These are phyloP conservation scores for Mobula hypostoma DNA, from an alignment of 2,113 vertebrate species.

Conservation along the genomic window DNA sequence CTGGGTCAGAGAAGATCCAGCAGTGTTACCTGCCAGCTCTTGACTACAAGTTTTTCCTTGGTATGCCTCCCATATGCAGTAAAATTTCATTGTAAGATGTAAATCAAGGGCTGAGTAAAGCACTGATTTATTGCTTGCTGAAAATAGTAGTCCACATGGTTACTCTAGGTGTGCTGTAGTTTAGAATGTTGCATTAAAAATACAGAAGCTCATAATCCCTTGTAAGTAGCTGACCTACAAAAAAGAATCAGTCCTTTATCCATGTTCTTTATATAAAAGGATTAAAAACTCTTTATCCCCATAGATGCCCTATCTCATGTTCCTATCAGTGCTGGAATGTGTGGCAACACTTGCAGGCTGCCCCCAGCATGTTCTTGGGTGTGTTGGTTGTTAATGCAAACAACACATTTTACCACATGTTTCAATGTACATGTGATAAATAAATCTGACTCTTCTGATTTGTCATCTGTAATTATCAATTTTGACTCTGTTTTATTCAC, in stretches of 20 bases:
- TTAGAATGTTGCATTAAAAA: slow-evolving; percentile 2
- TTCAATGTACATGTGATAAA: too few relatives aligned
- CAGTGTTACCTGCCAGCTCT: neutral
- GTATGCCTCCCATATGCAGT: neutral
- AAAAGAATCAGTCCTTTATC: neutral
- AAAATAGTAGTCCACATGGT: slow-evolving; percentile 1
- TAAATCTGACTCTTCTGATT: neutral
- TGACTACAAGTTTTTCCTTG: neutral
- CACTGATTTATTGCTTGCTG: neutral
- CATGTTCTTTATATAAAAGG: neutral
- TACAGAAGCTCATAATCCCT: neutral
- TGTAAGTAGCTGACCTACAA: neutral
- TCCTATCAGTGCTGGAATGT: neutral
- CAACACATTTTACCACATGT: too few relatives aligned
- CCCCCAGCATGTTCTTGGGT: too few relatives aligned
- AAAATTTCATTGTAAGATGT: neutral
- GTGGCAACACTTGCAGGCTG: too few relatives aligned
- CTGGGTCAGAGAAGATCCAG: neutral
- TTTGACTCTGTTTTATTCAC: neutral
- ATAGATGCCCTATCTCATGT: neutral
- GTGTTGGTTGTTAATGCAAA: too few relatives aligned
- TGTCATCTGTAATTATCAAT: neutral
- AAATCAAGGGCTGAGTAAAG: neutral
- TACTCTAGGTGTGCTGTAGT: neutral
- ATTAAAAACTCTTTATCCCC: neutral